Conservation (phyloP, 2,888 invertebrate genomes). For the Cistogaster globosa region DNA sequence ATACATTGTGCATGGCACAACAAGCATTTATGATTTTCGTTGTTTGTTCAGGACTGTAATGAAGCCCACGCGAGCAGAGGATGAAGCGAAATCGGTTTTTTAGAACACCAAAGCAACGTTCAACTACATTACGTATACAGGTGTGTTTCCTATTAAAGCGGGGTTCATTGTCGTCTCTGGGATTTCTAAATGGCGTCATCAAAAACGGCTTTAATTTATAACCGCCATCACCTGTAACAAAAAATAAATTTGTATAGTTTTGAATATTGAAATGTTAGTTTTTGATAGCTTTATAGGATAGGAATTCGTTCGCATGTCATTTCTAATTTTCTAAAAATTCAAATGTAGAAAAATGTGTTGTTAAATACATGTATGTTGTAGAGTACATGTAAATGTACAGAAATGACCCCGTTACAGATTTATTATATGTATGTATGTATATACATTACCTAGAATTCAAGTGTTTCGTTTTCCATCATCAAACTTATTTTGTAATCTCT, state of each 20-base stretch:
- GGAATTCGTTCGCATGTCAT: too few species aligned
- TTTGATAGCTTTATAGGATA: too few species aligned
- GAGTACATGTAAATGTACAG: too few species aligned
- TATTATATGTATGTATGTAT: too few species aligned
- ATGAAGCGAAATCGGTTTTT: constrained; percentile 9
- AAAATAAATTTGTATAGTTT: too few species aligned
- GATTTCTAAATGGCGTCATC: constrained; percentile 27
- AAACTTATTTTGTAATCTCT: too few species aligned
- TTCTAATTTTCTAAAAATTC: too few species aligned
- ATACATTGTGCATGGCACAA: not conserved
- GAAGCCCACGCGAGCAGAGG: not conserved
- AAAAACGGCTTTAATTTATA: constrained; percentile 24
- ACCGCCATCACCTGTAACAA: constrained; percentile 1
- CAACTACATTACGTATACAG: not conserved
- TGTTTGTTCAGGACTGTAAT: not conserved
- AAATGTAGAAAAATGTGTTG: too few species aligned
- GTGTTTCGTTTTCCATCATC: too few species aligned
- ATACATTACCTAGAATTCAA: not conserved
- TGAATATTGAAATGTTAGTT: too few species aligned
- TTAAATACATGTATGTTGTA: not conserved
- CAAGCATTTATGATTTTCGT: not conserved
- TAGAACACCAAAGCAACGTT: constrained; percentile 3
- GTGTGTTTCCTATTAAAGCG: constrained; percentile 18
- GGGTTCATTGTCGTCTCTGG: not conserved
- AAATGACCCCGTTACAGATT: not conserved